Evolutionary conservation across 2,888 invertebrate genomes (phyloP), one percentile per base, ranked within the genome.

Genomic region (Agrotis ipsilon): DNA sequence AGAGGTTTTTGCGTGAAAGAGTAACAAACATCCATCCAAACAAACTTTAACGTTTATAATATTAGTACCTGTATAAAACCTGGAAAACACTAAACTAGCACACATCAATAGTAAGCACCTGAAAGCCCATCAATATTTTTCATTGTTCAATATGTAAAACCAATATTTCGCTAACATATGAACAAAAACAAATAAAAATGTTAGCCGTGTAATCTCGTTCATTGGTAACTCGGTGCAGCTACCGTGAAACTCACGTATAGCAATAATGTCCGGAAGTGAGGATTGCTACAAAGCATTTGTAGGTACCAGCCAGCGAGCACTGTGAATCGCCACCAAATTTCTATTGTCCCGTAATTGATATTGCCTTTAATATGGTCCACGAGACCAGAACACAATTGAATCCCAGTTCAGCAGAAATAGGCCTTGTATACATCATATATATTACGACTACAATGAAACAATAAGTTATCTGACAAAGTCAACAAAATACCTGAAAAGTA

Each of bases 261-360:
- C 77, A 80, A 80, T 73, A 73, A 65, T 51, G 54, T 32, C 39
- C 54, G 49, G 24, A 75, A 43, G 68, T 58, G 63, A 60, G 51
- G 48, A 75, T 77, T 77, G 77, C 80, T 80, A 75, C 63, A 55
- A 59, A 77, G 63, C 75, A 60, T 64, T 80, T 19, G 75, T 51
- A 77, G 80, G 75, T 49, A 70, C 78, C 21, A 32, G 19, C 48
- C 21, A 32, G 13, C 45, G 32, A 66, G 43, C 70, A 19, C 43
- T 68, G 43, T 55, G 69, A 55, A 76, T 59, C 2, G 52, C 19
- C 3, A 68, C 39, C 69, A 43, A 43, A 62, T 54, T 64, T 57
- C 32, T 14, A 57, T 57, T 61, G 39, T 71, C 16, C 39, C 14
- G 43, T 21, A 75, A 59, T 59, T 68, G 48, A 54, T 32, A 45